A percentile compares a stretch with the other conserved stretches of the same genome.
phyloP scores from a whole-genome alignment of 2,797 vertebrate species.

The Fringilla coelebs region DNA sequence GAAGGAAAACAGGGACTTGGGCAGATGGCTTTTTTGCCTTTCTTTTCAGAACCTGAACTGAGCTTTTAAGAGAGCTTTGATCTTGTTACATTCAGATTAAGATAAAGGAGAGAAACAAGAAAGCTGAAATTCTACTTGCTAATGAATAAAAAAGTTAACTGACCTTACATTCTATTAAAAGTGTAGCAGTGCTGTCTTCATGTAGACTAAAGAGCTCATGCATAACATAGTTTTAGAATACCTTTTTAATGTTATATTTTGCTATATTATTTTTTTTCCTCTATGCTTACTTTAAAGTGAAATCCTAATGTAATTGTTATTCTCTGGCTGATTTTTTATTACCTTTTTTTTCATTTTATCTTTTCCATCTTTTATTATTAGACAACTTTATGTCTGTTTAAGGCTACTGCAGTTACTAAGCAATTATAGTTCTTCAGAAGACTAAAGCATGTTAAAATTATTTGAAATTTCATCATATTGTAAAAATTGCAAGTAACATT shows the following conservation, averaged over 20 bases:
- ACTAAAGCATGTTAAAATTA: not conserved
- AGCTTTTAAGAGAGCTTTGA: constrained; percentile 2
- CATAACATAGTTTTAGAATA: not conserved
- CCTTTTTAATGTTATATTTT: not conserved
- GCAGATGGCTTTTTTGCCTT: not conserved
- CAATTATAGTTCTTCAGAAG: not conserved
- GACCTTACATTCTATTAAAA: not conserved
- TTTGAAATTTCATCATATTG: not conserved
- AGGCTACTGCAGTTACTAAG: not conserved
- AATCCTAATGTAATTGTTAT: not conserved
- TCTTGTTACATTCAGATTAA: not conserved
- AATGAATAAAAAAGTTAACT: not conserved
- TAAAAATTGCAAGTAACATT: not conserved
- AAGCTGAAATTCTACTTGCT: not conserved
- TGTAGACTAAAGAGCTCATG: not conserved
- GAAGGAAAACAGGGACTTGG: not conserved
- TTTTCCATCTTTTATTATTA: not conserved
- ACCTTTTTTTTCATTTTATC: not conserved
- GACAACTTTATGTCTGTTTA: not conserved
- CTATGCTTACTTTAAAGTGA: not conserved
- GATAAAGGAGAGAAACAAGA: not conserved
- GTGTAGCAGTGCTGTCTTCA: not conserved
- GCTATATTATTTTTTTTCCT: not conserved
- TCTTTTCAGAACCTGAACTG: not conserved
- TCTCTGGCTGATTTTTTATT: not conserved